Evolutionary conservation across 2,797 vertebrate genomes (phyloP).

Genomic region (Coendou prehensilis): DNA sequence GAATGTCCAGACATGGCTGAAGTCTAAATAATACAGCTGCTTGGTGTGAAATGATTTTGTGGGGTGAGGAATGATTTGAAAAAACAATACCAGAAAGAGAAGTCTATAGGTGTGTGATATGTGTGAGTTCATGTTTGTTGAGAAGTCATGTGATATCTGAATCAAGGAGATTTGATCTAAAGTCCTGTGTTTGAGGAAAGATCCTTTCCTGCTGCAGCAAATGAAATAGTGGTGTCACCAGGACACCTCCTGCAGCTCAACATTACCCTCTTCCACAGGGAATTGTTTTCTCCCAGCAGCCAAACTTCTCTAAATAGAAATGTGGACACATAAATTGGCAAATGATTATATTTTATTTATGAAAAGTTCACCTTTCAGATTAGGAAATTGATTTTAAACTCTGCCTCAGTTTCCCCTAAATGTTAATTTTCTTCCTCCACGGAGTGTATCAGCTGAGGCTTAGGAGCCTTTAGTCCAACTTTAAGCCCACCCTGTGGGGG

Average conservation of each 20-base stretch:
- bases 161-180: accelerated
- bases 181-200: too few species aligned
- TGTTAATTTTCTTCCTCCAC: neutral
- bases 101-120: neutral
- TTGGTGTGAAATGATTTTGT: neutral
- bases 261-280: accelerated
- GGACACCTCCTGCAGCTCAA: neutral
- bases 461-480: accelerated
- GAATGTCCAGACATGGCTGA: neutral
- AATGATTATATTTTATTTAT: neutral
- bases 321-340: neutral
- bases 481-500: accelerated
- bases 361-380: neutral
- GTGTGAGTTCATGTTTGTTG: neutral
- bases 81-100: neutral
- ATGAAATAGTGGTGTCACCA: neutral
- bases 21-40: neutral
- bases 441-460: neutral
- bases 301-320: neutral
- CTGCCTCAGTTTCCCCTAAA: neutral
- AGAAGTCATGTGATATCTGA: neutral
- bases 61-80: neutral
- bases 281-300: neutral
- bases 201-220: neutral
- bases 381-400: neutral